These are phyloP conservation scores for Synergus itoensis DNA, from an alignment of 2,888 invertebrate genomes.

Conservation along the genomic window DNA sequence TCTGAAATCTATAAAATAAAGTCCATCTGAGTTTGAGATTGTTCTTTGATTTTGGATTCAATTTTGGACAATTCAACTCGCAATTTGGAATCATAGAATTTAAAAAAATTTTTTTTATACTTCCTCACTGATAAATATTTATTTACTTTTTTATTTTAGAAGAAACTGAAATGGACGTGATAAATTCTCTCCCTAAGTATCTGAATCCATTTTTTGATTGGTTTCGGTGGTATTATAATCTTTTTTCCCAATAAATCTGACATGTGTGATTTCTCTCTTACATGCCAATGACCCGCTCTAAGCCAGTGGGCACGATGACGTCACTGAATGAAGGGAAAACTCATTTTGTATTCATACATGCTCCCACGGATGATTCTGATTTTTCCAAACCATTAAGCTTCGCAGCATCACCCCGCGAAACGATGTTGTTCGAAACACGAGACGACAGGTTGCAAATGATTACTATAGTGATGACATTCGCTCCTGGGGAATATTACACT, in stretches of 20 bases:
- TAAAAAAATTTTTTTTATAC: too few species aligned
- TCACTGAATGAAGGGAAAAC: slow-evolving; percentile 65
- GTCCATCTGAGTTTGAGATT: too few species aligned
- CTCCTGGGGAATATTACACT: slow-evolving; percentile 16
- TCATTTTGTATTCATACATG: slow-evolving; percentile 76
- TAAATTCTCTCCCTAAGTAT: slow-evolving; percentile 10
- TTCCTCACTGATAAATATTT: background rate
- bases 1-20: too few species aligned
- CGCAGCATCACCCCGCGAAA: slow-evolving; percentile 65
- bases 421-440: slow-evolving; percentile 71
- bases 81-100: too few species aligned
- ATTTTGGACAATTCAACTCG: too few species aligned
- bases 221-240: slow-evolving; percentile 30
- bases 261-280: slow-evolving; percentile 44
- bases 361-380: slow-evolving; percentile 72
- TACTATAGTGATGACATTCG: slow-evolving; percentile 62
- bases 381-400: slow-evolving; percentile 76
- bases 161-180: slow-evolving; percentile 1
- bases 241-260: slow-evolving; percentile 1
- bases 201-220: slow-evolving; percentile 33
- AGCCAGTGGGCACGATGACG: slow-evolving; percentile 62
- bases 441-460: slow-evolving; percentile 74
- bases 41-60: too few species aligned
- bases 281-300: slow-evolving; percentile 56
- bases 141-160: too few species aligned